A percentile compares a stretch with the other conserved stretches of the same genome.
Evolutionary conservation across 23 tunicate species (phyloP).

Genomic region (Corella eumyota): DNA sequence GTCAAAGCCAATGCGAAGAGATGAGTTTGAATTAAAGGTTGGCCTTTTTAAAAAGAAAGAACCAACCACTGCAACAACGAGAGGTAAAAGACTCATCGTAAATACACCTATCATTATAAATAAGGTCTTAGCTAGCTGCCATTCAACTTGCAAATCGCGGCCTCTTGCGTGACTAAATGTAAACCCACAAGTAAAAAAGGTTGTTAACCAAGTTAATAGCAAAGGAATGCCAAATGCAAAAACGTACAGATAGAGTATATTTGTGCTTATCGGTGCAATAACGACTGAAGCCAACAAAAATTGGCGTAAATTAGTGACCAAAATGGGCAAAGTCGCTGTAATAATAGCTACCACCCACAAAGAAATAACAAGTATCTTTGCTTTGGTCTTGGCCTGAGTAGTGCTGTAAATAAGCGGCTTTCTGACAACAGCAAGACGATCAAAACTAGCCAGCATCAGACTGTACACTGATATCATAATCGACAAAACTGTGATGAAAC

Average conservation of each 20-base stretch:
- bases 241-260: constrained; percentile 1
- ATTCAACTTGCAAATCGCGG: not conserved
- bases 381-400: too few relatives aligned
- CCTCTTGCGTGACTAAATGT: too few relatives aligned
- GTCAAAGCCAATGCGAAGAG: not conserved
- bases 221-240: not conserved
- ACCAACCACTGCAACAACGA: not conserved
- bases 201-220: not conserved
- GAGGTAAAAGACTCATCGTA: constrained; percentile 14
- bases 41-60: not conserved
- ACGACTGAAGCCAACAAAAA: constrained; percentile 4
- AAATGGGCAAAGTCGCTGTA: too few relatives aligned
- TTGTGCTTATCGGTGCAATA: not conserved
- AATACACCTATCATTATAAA: constrained; percentile 18
- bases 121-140: constrained; percentile 2
- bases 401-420: too few relatives aligned
- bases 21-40: not conserved
- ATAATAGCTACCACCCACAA: too few relatives aligned
- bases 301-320: too few relatives aligned
- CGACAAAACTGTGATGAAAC: constrained; percentile 8
- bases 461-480: constrained; percentile 9
- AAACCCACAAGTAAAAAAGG: too few relatives aligned
- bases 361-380: not conserved
- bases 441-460: constrained; percentile 6
- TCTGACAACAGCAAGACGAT: constrained; percentile 8